Evolutionary conservation across 2,888 invertebrate genomes (phyloP).

Genomic region (Drosophila prolongata): DNA sequence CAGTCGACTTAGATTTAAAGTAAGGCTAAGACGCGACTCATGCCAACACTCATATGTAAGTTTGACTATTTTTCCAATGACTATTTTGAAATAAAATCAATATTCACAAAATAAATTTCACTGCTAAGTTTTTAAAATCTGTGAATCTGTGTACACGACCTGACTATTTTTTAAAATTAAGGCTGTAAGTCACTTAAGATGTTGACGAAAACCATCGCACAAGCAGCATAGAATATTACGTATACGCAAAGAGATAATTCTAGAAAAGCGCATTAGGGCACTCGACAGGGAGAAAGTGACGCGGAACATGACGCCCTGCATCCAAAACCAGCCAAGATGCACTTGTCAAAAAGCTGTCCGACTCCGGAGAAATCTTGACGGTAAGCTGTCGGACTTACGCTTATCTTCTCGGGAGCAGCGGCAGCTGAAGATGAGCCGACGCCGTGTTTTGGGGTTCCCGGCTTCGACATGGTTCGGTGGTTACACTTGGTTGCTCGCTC

Average conservation of each 20-base stretch:
- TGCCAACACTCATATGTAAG: too few species aligned
- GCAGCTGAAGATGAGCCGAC: conserved; percentile 31
- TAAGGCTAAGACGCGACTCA: too few species aligned
- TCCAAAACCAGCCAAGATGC: conserved; percentile 9
- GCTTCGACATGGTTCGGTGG: conserved; percentile 64
- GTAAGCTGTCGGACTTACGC: conserved; percentile 61
- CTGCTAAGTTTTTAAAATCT: neutral
- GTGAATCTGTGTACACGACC: too few species aligned
- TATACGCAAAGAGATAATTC: conserved; percentile 33
- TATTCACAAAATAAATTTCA: neutral
- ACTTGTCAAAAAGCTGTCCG: conserved; percentile 17
- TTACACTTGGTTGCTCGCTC: conserved; percentile 37
- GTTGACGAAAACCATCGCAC: neutral
- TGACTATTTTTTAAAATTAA: neutral
- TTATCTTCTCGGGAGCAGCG: conserved; percentile 60
- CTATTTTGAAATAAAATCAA: too few species aligned
- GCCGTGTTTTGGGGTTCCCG: conserved; percentile 68
- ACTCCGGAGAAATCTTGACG: conserved; percentile 6
- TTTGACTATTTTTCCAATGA: too few species aligned
- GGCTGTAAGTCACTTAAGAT: neutral
- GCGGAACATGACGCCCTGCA: conserved; percentile 11
- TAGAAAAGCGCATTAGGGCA: conserved; percentile 28
- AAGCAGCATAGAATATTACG: conserved; percentile 16
- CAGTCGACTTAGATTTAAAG: too few species aligned
- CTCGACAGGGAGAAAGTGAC: conserved; percentile 16